Evolutionary conservation across 2,113 vertebrate species (phyloP).

Genomic region (Amblyornis subalaris): DNA sequence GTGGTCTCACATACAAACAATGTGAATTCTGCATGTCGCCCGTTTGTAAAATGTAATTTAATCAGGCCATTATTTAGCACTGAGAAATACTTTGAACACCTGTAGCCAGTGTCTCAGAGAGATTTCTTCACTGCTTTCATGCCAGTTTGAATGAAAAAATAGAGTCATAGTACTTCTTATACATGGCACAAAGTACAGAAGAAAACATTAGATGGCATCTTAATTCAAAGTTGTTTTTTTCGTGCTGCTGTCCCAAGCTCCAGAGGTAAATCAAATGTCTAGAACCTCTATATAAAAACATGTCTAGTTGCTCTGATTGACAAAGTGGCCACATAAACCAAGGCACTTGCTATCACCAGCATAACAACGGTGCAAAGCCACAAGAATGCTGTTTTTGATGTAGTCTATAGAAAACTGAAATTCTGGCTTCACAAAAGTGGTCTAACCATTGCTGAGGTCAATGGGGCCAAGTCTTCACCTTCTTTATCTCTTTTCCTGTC

Average conservation of each 20-base stretch:
- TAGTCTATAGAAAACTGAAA: background rate
- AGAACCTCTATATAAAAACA: background rate
- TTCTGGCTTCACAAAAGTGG: background rate
- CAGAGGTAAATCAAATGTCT: background rate
- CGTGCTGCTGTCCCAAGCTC: background rate
- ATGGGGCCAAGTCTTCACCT: background rate
- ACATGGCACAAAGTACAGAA: accelerated
- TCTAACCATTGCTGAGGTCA: background rate
- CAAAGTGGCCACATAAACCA: background rate
- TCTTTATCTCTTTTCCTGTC: background rate
- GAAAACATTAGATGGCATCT: background rate
- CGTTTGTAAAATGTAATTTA: background rate
- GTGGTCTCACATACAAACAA: background rate
- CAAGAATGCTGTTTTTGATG: background rate
- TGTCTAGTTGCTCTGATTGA: background rate
- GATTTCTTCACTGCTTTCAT: background rate
- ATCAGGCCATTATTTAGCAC: background rate
- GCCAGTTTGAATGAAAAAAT: background rate
- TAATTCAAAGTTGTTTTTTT: background rate
- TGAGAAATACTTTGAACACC: background rate
- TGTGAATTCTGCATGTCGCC: background rate
- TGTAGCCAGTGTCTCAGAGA: background rate
- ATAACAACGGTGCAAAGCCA: accelerated
- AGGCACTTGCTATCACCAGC: accelerated
- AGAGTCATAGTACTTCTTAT: background rate